Evolutionary conservation across 2,797 vertebrate species (phyloP).

Genomic region (Rachycentron canadum): DNA sequence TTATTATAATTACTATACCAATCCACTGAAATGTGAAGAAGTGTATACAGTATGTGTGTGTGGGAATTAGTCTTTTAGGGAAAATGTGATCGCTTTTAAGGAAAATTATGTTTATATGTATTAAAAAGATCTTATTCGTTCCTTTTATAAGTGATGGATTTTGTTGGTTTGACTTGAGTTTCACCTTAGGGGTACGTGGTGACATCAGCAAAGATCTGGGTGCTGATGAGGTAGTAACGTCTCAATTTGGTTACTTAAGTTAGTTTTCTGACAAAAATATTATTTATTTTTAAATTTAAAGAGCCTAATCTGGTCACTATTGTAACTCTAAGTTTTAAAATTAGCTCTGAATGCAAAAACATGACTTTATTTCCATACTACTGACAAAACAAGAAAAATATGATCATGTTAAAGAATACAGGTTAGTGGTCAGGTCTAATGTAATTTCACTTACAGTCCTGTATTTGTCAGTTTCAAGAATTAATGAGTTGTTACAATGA

Average conservation of each 20-base stretch:
- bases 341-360: too few relatives aligned
- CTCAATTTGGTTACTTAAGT: too few relatives aligned
- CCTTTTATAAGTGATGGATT: constrained; percentile 22
- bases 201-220: background rate
- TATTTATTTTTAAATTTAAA: background rate
- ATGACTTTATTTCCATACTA: too few relatives aligned
- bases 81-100: constrained; percentile 4
- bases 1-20: constrained; percentile 2
- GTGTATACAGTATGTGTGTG: constrained; percentile 1
- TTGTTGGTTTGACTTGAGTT: constrained; percentile 12
- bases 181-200: background rate
- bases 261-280: background rate
- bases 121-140: constrained; percentile 25
- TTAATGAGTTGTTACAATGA: too few relatives aligned
- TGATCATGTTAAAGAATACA: background rate
- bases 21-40: constrained; percentile 12
- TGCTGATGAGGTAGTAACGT: too few relatives aligned
- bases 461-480: background rate
- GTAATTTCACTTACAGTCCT: background rate
- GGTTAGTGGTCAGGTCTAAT: background rate
- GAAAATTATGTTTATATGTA: constrained; percentile 16
- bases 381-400: too few relatives aligned
- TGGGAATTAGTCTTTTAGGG: background rate
- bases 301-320: background rate
- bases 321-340: background rate